phyloP scores from a whole-genome alignment of 2,113 vertebrate genomes.

The Microtus montanus region DNA sequence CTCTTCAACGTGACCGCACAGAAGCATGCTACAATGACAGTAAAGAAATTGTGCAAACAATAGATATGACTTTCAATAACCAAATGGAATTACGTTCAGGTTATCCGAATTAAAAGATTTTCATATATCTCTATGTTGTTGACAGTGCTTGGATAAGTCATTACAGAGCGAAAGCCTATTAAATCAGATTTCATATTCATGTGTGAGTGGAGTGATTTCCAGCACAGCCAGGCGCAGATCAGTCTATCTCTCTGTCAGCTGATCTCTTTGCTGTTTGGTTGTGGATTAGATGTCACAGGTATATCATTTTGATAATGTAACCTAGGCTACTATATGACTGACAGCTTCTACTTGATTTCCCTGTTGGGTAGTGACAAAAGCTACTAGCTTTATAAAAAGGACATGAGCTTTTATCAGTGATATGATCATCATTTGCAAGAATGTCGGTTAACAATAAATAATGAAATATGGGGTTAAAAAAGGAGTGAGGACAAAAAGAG shows the following conservation, averaged over 20 bases:
- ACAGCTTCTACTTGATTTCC: slow-evolving; percentile 57
- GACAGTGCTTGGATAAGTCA: slow-evolving; percentile 39
- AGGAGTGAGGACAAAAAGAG: neutral
- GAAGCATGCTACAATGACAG: slow-evolving; percentile 38
- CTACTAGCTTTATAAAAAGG: slow-evolving; percentile 53
- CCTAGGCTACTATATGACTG: neutral
- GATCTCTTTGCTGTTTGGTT: slow-evolving; percentile 37
- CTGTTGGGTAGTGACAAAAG: slow-evolving; percentile 62
- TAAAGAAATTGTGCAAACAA: slow-evolving; percentile 48
- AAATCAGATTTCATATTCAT: slow-evolving; percentile 34
- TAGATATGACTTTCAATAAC: slow-evolving; percentile 48
- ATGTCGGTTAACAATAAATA: slow-evolving; percentile 52
- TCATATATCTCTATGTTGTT: slow-evolving; percentile 56
- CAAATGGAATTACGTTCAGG: slow-evolving; percentile 47
- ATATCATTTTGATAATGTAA: slow-evolving; percentile 6
- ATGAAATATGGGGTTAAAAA: slow-evolving; percentile 10
- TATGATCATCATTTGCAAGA: slow-evolving; percentile 23
- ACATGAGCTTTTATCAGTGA: slow-evolving; percentile 39
- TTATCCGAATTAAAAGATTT: slow-evolving; percentile 66
- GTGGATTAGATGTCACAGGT: neutral
- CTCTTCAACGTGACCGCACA: neutral
- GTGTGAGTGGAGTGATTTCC: slow-evolving; percentile 55
- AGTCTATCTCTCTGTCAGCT: slow-evolving; percentile 41
- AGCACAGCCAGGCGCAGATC: neutral
- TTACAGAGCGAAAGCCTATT: slow-evolving; percentile 41